A percentile compares a stretch with the other conserved stretches of the same genome.
Evolutionary conservation across 2,888 invertebrate species (phyloP).

Genomic region (Vanessa cardui): DNA sequence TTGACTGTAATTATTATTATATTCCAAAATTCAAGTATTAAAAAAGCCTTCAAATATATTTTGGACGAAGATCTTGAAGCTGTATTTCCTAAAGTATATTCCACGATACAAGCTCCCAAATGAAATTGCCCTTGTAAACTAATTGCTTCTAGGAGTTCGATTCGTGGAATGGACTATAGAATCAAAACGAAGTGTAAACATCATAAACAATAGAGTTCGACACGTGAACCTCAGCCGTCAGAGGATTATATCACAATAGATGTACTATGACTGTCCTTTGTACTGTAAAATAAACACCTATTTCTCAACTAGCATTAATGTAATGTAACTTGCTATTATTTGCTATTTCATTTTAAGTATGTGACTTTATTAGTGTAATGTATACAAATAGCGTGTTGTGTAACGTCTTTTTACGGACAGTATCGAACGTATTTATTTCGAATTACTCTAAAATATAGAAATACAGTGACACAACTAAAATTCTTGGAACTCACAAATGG

Average conservation of each 20-base stretch:
- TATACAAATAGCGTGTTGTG: background rate
- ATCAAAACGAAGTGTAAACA: conserved; percentile 48
- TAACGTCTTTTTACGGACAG: too few relatives aligned
- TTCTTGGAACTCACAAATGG: too few relatives aligned
- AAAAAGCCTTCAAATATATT: background rate
- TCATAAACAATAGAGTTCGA: conserved; percentile 51
- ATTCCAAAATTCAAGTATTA: too few relatives aligned
- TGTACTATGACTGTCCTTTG: conserved; percentile 36
- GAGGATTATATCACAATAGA: conserved; percentile 25
- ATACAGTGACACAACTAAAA: too few relatives aligned
- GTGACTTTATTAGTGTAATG: conserved; percentile 12
- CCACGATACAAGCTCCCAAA: too few relatives aligned
- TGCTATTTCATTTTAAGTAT: conserved; percentile 8
- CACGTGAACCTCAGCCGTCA: conserved; percentile 24
- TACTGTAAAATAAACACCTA: conserved; percentile 43
- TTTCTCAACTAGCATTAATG: conserved; percentile 7
- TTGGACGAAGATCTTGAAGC: conserved; percentile 25
- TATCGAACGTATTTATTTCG: too few relatives aligned
- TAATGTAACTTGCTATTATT: conserved; percentile 6
- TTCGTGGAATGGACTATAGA: too few relatives aligned
- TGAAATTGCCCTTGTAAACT: too few relatives aligned
- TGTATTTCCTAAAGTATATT: conserved; percentile 32
- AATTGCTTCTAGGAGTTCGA: too few relatives aligned
- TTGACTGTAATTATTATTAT: too few relatives aligned
- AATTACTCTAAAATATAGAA: too few relatives aligned